phyloP scores from a whole-genome alignment of 64 coral and sea anemone species.

The Dendrophyllia cribrosa region DNA sequence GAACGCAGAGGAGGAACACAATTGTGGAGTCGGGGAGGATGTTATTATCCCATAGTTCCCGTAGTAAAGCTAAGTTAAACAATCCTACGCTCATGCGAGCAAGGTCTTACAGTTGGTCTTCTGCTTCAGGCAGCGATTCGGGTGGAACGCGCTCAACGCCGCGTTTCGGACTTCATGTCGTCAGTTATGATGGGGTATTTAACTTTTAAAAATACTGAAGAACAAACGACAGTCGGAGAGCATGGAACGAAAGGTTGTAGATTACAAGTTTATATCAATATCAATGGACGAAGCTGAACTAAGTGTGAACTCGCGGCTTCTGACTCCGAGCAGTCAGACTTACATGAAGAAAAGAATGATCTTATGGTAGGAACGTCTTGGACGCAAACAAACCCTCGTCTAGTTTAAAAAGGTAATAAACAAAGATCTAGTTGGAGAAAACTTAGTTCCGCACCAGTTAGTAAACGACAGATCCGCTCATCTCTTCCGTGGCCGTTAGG shows the following conservation, averaged over 20 bases:
- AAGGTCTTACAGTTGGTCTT: background rate
- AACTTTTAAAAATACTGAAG: conserved; percentile 27
- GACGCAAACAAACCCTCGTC: background rate
- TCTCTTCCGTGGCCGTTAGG: background rate
- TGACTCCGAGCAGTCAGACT: background rate
- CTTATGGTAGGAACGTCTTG: background rate
- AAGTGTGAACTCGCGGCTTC: background rate
- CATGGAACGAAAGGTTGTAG: conserved; percentile 1
- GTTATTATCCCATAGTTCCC: background rate
- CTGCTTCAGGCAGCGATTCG: background rate
- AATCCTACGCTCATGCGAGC: background rate
- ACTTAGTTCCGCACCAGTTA: background rate
- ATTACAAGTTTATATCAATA: conserved; percentile 3
- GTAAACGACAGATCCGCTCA: background rate
- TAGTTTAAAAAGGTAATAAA: background rate
- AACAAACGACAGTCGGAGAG: background rate
- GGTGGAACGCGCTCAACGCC: background rate
- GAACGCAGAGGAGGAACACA: background rate
- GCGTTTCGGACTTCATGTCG: conserved; percentile 18
- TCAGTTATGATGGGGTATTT: conserved; percentile 20
- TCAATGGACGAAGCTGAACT: conserved; percentile 2
- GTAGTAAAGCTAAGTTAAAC: background rate
- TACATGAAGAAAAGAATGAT: background rate
- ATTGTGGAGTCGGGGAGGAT: background rate
- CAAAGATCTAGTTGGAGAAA: background rate